Evolutionary conservation across 1,140 invertebrate species (phyloP).

Genomic region (Polypedilum pembai): DNA sequence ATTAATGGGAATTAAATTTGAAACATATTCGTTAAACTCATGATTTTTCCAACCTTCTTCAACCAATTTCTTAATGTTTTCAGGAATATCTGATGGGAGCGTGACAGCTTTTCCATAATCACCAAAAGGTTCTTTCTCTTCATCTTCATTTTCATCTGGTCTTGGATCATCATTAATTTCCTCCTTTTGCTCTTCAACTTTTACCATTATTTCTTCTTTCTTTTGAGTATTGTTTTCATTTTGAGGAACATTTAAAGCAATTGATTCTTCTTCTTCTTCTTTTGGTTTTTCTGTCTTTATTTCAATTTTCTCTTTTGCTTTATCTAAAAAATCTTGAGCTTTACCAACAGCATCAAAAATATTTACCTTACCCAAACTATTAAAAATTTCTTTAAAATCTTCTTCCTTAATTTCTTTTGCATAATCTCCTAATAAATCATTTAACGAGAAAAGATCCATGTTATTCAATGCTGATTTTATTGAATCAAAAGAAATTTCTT

Average conservation of each 20-base stretch:
- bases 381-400: too few species aligned
- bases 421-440: too few species aligned
- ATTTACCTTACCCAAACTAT: too few species aligned
- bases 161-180: too few species aligned
- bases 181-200: background rate
- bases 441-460: too few species aligned
- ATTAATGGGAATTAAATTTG: conserved; percentile 67
- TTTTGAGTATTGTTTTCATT: background rate
- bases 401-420: too few species aligned
- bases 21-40: conserved; percentile 1
- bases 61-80: background rate
- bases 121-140: background rate
- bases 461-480: background rate
- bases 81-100: background rate
- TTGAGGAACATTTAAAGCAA: background rate
- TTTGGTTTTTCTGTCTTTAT: background rate
- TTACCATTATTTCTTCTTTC: background rate
- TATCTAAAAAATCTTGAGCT: too few species aligned
- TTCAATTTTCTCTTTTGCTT: too few species aligned
- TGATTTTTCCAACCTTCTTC: conserved; percentile 16
- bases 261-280: background rate
- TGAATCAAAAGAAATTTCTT: background rate
- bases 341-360: too few species aligned
- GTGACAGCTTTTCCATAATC: background rate
- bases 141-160: too few species aligned